These are phyloP conservation scores for Rhinatrema bivittatum DNA, from an alignment of 2,797 vertebrate species.

Conservation along the genomic window DNA sequence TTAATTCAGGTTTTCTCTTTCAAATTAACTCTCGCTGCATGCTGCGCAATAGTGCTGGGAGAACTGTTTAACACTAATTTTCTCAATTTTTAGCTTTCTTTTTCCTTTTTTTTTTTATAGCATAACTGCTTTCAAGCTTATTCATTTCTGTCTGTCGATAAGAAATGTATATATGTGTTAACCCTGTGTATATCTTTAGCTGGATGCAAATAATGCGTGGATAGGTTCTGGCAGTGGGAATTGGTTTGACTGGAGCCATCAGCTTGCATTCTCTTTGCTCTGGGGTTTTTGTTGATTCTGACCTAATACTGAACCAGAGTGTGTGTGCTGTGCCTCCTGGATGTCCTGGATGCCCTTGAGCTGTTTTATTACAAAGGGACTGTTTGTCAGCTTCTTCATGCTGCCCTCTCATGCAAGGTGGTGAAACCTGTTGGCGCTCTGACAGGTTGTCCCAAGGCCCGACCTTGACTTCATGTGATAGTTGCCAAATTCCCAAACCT, in stretches of 20 bases:
- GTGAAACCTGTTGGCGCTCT: no score
- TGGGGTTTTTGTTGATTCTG: not conserved
- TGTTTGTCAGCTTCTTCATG: no score
- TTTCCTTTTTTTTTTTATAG: conserved; percentile 14
- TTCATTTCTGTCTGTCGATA: conserved; percentile 50
- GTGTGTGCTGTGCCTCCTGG: not conserved
- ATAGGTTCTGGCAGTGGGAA: conserved; percentile 16
- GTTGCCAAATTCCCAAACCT: no score
- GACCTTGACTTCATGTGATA: no score
- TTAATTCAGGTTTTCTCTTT: conserved; percentile 77
- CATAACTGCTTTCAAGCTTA: conserved; percentile 46
- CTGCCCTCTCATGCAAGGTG: no score
- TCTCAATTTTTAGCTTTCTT: conserved; percentile 61
- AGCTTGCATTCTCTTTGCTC: no score
- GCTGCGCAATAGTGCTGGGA: conserved; percentile 54
- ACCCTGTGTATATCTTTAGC: no score
- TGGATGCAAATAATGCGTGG: conserved; percentile 13
- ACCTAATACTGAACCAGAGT: not conserved
- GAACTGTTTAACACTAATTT: conserved; percentile 64
- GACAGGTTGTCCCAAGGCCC: no score
- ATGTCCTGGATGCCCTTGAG: no score
- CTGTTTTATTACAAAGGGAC: no score
- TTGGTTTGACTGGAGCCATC: not conserved
- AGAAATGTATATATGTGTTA: conserved; percentile 14
- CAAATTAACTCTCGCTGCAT: conserved; percentile 67